A percentile compares a stretch with the other conserved stretches of the same genome.
phyloP scores from a whole-genome alignment of 2,888 invertebrate species.

The Agriopis marginaria region DNA sequence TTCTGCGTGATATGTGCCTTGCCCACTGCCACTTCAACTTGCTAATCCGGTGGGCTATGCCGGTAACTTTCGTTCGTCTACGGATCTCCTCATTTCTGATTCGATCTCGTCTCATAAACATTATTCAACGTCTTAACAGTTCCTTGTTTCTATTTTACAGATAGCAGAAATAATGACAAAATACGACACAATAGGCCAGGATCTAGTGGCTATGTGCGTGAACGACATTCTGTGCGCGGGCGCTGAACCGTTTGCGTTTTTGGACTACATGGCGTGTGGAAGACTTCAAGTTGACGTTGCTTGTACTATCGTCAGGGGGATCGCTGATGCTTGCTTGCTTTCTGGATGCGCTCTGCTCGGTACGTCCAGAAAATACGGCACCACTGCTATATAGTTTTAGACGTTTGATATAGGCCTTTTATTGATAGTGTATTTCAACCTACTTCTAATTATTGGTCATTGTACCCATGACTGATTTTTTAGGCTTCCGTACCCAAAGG shows the following conservation, averaged over 20 bases:
- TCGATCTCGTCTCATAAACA: too few relatives aligned
- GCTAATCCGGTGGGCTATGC: too few relatives aligned
- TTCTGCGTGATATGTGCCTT: too few relatives aligned
- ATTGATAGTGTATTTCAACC: too few relatives aligned
- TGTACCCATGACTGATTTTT: too few relatives aligned
- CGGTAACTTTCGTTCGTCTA: too few relatives aligned
- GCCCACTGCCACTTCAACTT: too few relatives aligned
- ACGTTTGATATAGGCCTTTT: too few relatives aligned
- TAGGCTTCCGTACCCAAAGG: too few relatives aligned
- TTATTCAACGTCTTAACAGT: too few relatives aligned
- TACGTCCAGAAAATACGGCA: conserved; percentile 67
- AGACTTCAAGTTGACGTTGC: conserved; percentile 92
- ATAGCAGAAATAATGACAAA: conserved; percentile 92
- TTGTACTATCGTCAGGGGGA: conserved; percentile 92
- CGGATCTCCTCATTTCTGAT: too few relatives aligned
- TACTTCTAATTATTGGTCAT: too few relatives aligned
- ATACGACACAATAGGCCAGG: conserved; percentile 95
- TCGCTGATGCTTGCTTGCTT: conserved; percentile 94
- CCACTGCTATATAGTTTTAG: background rate
- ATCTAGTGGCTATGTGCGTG: conserved; percentile 99
- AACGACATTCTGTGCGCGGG: conserved; percentile 98
- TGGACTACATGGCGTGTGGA: conserved; percentile 98
- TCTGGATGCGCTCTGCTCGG: conserved; percentile 96
- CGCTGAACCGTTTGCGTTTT: conserved; percentile 97
- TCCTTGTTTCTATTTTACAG: conserved; percentile 77